phyloP scores from a whole-genome alignment of 2,113 vertebrate species.

The Trichomycterus rosablanca region DNA sequence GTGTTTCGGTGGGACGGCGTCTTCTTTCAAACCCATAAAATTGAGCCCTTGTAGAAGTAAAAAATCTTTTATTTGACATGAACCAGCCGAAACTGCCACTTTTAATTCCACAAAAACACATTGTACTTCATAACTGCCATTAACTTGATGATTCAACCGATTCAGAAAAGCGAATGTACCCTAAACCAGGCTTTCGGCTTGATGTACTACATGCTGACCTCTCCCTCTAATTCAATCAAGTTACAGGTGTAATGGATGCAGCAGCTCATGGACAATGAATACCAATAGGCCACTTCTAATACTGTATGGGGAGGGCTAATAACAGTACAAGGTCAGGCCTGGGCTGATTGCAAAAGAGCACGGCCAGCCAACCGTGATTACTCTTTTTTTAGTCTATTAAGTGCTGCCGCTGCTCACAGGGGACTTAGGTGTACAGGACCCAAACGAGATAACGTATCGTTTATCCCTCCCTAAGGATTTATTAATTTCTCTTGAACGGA shows the following conservation, averaged over 20 bases:
- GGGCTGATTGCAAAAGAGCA: constrained; percentile 68
- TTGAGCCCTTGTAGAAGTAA: too few species aligned
- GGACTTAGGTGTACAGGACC: constrained; percentile 82
- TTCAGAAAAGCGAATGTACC: not conserved
- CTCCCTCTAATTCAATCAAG: constrained; percentile 14
- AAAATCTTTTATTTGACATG: too few species aligned
- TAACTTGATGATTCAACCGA: not conserved
- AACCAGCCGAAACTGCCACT: too few species aligned
- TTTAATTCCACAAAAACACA: not conserved
- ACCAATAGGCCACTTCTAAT: constrained; percentile 34
- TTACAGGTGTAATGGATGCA: constrained; percentile 40
- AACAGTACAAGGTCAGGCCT: constrained; percentile 41
- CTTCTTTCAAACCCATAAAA: too few species aligned
- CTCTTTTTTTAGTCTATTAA: constrained; percentile 84
- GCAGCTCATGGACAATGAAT: constrained; percentile 32
- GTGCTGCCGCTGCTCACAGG: constrained; percentile 74
- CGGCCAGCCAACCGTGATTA: constrained; percentile 81
- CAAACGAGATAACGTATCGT: constrained; percentile 86
- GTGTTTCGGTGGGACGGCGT: too few species aligned
- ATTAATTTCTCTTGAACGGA: constrained; percentile 79
- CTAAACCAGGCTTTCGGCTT: constrained; percentile 7
- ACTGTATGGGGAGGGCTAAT: constrained; percentile 23
- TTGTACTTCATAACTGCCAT: not conserved
- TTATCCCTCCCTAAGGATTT: constrained; percentile 84
- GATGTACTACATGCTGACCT: constrained; percentile 27